Base-by-base conservation (phyloP, 2,113 vertebrate genomes). In the Chloropsis cyanopogon region DNA sequence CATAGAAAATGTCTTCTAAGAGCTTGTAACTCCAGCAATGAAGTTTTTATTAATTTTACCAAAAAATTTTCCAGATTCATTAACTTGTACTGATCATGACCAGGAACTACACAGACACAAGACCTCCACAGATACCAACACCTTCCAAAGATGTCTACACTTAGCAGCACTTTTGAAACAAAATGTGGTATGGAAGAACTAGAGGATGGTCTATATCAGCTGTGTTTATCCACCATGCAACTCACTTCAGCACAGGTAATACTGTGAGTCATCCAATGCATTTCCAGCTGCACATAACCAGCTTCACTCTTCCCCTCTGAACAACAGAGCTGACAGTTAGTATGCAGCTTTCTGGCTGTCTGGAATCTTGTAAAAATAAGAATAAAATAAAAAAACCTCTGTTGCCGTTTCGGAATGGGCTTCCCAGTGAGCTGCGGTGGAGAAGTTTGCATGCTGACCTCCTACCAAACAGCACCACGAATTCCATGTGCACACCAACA, bases 391-490 rank as follows among this genome's bases (percentile, higher is more conserved):
- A 16, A 9, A 16, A 37, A 31, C 5, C 2, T 29, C 23, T 66
- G 7, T 37, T 85, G 68, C 22, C 10, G 3, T 54, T 82, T 82
- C 70, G 33, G 39, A 13, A 23, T 49, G 18, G 8, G 16, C 4
- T 86, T 66, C 71, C 47, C 59, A 47, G 16, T 2, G 28, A 23
- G 54, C 13, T 66, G 18, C 59, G 59, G 28, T 5, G 12, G 10
- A 75, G 15, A 72, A 44, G 14, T 54, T 9, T 75, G 7, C 9
- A 10, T 3, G 22, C 6, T 4, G 1, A 78, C 64, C 71, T 49
- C 47, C 77, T 64, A 70, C 19, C 35, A 44, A 24, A 31, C 0
- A 0, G 13, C 31, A 42, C 25, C 47, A 15, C 0, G 0, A 57
- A 54, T 83, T 93, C 64, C 82, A 64, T 0, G 0, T 6, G 23